Base-by-base conservation (phyloP, 2,888 invertebrate species). In the Dexiosoma caninum region DNA sequence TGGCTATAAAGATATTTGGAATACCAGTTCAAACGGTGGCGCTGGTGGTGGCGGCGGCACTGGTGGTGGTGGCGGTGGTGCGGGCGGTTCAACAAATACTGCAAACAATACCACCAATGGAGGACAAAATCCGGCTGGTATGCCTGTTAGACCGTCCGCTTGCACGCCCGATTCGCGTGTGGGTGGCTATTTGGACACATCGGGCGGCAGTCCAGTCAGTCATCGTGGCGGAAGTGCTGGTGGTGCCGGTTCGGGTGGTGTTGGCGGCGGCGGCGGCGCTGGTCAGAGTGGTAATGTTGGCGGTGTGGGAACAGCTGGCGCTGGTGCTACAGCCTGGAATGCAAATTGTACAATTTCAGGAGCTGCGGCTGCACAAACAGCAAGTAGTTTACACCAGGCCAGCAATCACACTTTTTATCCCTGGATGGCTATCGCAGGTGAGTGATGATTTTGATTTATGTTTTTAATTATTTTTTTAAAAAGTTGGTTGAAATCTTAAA, bases 391-490 rank as follows among this genome's bases (percentile, higher is more conserved):
- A 91, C 97, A 97, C 91, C 95, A 96, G 92, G 93, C 95, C 91
- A 94, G 93, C 92, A 96, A 94, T 91, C 97, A 97, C 93, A 97
- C 97, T 89, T 97, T 97, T 92, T 97, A 97, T 92, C 97, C 97
- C 87, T 97, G 97, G 97, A 97, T 97, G 97, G 97, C 97, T 92
- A 97, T 97, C 93, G 97, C 97, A 97, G 97, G 97, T 97, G 91
- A 94, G 96, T 88, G 40, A 10, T 32, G 4, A n/a, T 19, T 51
- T 21, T 19, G 14, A 10, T 49, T 49, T 42, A 8, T 27, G 2
- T 2, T 49, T 23, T 49, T n/a, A 23, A 8, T n/a, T 12, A 1
- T 35, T 3, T 9, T 9, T 12, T 9, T n/a, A n/a, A n/a, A n/a
- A n/a, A n/a, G n/a, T n/a, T n/a, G n/a, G n/a, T n/a, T n/a, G n/a